Conservation (phyloP, 2,888 invertebrate species). For the Pheosia tremula region DNA sequence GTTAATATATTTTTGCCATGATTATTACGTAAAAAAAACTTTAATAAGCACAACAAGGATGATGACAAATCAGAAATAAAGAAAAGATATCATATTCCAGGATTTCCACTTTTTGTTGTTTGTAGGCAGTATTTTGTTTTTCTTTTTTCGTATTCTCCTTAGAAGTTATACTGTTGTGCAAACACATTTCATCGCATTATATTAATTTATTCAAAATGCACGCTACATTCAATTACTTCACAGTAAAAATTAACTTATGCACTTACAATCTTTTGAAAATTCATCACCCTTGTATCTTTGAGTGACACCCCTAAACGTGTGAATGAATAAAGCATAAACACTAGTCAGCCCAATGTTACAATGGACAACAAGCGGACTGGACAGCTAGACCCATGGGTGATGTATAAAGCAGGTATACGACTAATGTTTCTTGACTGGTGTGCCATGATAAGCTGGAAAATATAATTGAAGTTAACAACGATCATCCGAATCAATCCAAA, state of each 20-base stretch:
- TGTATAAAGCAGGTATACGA: background rate
- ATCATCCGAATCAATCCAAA: too few species aligned
- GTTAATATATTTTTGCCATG: background rate
- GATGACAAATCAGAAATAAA: too few species aligned
- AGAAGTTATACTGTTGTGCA: too few species aligned
- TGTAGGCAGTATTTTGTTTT: too few species aligned
- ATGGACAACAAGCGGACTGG: conserved; percentile 43
- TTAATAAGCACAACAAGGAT: too few species aligned
- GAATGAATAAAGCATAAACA: conserved; percentile 67
- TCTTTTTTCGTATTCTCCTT: too few species aligned
- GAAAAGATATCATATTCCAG: too few species aligned
- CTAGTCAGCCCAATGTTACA: conserved; percentile 45
- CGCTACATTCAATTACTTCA: background rate
- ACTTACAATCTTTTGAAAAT: background rate
- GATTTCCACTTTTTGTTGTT: too few species aligned
- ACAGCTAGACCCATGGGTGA: conserved; percentile 26
- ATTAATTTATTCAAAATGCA: too few species aligned
- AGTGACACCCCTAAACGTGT: conserved; percentile 42
- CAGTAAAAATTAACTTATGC: background rate
- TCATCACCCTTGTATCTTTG: conserved; percentile 8
- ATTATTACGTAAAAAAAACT: too few species aligned
- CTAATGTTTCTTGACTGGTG: background rate
- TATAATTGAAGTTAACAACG: background rate
- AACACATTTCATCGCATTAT: too few species aligned
- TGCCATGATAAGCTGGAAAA: background rate